Conservation (phyloP, 1,140 invertebrate genomes). For the Zaprionus inermis region DNA sequence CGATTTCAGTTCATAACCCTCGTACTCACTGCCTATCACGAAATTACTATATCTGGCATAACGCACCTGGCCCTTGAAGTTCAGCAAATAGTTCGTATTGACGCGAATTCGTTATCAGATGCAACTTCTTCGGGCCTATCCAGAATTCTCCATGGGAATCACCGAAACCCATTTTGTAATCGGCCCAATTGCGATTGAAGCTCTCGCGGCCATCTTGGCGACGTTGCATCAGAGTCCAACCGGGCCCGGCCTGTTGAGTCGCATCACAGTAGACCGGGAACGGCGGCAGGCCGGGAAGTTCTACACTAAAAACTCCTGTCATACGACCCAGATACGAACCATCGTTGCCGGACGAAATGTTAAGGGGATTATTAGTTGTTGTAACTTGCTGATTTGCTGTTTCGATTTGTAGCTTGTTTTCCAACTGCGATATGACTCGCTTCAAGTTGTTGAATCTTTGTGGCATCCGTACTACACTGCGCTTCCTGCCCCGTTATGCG, state of each 20-base stretch:
- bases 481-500: background rate
- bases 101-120: slow-evolving; percentile 22
- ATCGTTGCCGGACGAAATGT: background rate
- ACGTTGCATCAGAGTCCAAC: slow-evolving; percentile 34
- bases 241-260: slow-evolving; percentile 3
- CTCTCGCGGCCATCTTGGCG: slow-evolving; percentile 27
- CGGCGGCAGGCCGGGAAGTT: background rate
- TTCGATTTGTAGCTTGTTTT: background rate
- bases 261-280: slow-evolving; percentile 24
- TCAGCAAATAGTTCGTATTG: slow-evolving; percentile 31
- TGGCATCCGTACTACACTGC: background rate
- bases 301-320: background rate
- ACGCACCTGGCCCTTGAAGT: slow-evolving; percentile 15
- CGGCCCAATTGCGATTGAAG: slow-evolving; percentile 33
- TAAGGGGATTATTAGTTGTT: background rate
- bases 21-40: slow-evolving; percentile 10
- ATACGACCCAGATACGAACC: background rate
- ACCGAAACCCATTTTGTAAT: slow-evolving; percentile 21
- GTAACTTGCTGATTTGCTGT: background rate
- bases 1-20: slow-evolving; percentile 15
- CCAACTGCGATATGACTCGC: background rate
- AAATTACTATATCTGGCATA: slow-evolving; percentile 35
- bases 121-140: slow-evolving; percentile 29
- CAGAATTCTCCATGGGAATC: slow-evolving; percentile 27
- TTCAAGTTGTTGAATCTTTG: background rate